phyloP scores from a whole-genome alignment of 2,888 invertebrate genomes.

The Saturnia japonica region DNA sequence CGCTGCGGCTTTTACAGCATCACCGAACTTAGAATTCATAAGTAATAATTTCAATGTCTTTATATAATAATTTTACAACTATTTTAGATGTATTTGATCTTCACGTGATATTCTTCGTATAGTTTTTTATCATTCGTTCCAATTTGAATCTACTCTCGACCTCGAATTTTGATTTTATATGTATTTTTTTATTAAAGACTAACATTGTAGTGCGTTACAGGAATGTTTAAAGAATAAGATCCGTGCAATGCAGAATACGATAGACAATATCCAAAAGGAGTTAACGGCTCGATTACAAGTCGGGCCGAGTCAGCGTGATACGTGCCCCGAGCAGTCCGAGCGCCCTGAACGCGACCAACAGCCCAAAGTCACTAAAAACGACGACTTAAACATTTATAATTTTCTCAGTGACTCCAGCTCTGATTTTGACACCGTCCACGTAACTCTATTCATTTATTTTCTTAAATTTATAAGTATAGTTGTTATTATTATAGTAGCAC shows the following conservation, averaged over 20 bases:
- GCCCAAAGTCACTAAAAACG: background rate
- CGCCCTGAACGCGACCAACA: background rate
- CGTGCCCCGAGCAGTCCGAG: background rate
- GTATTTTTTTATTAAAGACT: background rate
- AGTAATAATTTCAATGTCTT: too few relatives aligned
- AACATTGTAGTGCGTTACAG: background rate
- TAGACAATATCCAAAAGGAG: slow-evolving; percentile 9
- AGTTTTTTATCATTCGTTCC: background rate
- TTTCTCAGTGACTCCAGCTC: background rate
- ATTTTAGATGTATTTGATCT: too few relatives aligned
- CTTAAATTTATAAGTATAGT: background rate
- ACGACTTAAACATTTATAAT: background rate
- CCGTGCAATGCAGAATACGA: background rate
- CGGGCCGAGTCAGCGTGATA: background rate
- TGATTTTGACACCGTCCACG: background rate
- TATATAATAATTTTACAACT: too few relatives aligned
- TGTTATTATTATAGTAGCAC: too few relatives aligned
- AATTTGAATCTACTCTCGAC: background rate
- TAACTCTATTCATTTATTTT: background rate
- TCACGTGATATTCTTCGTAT: too few relatives aligned
- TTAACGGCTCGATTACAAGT: background rate
- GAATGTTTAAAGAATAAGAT: slow-evolving; percentile 1
- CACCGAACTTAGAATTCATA: too few relatives aligned
- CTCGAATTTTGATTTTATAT: background rate
- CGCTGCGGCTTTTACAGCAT: too few relatives aligned